phyloP scores from a whole-genome alignment of 2,888 invertebrate genomes.

The Pristionchus exspectatus region DNA sequence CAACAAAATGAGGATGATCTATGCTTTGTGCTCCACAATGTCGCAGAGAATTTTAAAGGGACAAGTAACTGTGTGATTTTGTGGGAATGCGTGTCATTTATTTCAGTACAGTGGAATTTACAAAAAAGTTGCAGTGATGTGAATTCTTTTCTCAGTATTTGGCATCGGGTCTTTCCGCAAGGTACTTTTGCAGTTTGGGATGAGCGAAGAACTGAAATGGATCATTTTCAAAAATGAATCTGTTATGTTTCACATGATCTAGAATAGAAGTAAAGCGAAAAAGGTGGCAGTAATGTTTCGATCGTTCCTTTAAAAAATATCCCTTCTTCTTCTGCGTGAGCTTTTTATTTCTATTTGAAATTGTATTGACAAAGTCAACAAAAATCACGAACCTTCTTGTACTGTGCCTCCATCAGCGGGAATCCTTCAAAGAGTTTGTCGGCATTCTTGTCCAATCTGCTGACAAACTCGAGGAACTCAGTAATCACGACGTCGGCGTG shows the following conservation, averaged over 20 bases:
- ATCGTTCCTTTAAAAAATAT: not conserved
- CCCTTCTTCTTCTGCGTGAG: not conserved
- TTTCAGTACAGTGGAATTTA: too few species aligned
- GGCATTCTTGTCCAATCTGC: not conserved
- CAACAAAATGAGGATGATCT: too few species aligned
- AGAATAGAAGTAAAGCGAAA: not conserved
- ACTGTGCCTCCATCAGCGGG: conserved; percentile 3
- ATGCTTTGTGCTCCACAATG: too few species aligned
- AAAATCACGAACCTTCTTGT: conserved; percentile 27
- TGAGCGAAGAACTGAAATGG: conserved; percentile 46
- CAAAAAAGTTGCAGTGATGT: not conserved
- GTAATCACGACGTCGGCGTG: not conserved
- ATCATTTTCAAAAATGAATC: not conserved
- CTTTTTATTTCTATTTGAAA: not conserved
- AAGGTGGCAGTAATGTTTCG: not conserved
- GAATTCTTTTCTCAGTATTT: not conserved
- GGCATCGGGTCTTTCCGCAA: conserved; percentile 20
- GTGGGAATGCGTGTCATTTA: too few species aligned
- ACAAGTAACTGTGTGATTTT: too few species aligned
- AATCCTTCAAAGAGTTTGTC: conserved; percentile 35
- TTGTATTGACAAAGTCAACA: not conserved
- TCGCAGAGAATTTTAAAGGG: too few species aligned
- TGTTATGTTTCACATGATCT: not conserved
- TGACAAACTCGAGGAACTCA: not conserved
- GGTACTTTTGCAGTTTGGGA: conserved; percentile 17